Evolutionary conservation across 2,797 vertebrate species (phyloP), one percentile per base, ranked within the genome.

Genomic region (Leuciscus waleckii): DNA sequence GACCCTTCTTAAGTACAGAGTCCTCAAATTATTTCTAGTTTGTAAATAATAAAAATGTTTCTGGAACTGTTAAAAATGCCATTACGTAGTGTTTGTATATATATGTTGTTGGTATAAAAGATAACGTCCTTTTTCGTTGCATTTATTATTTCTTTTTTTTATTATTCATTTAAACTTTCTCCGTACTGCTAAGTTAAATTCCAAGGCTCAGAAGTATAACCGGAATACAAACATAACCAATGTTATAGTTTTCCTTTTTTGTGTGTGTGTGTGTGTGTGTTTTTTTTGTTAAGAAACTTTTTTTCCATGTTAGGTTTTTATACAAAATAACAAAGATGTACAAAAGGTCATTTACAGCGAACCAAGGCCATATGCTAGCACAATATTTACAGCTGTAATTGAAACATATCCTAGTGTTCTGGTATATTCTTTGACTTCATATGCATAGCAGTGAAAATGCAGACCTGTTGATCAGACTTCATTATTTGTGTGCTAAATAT

Each of bases 241-340:
- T 93, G 93, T 93, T 91, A 94, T 92, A 83, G 88, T 91, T 92
- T 90, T 87, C 87, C 10, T 79, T 56, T 69, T 58, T 49, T 75
- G n/a, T n/a, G n/a, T 54, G 93, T 94, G 37, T 75, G 29, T 29
- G 29, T 29, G 29, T 29, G 29, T 29, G 29, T 29, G 29, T 46
- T 93, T 94, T 95, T 93, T 96, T 93, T 93, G 92, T 93, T 96
- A 97, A 97, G 96, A 98, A 98, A 97, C 90, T 82, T 94, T 90
- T 96, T 96, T 89, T 95, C 92, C 94, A 93, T 94, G 92, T 96
- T 93, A 93, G 90, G 90, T 91, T 92, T 98, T 97, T 97, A 97
- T 99, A 99, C 96, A 99, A 99, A 99, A 97, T 98, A 97, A 98
- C 96, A 98, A 96, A 97, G 97, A 98, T 97, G 97, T 99, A 99